Percentiles rank a stretch among this genome's conserved stretches.
Conservation (phyloP, 2,113 vertebrate species). For the Marmota flaviventris region DNA sequence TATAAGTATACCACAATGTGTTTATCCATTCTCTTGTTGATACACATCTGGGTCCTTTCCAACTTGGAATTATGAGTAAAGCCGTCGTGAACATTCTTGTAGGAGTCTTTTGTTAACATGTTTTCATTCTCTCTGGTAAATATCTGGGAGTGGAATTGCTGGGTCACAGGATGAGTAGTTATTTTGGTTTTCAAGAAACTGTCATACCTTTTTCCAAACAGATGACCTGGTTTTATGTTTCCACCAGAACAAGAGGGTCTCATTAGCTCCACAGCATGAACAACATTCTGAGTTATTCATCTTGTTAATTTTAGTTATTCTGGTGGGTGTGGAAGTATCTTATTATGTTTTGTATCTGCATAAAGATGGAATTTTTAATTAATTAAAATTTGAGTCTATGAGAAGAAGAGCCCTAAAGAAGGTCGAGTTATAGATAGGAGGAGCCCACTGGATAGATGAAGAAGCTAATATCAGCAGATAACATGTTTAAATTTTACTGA, state of each 20-base stretch:
- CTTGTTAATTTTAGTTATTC: conserved; percentile 10
- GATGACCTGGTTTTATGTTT: not conserved
- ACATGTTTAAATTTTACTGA: conserved; percentile 26
- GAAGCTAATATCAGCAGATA: conserved; percentile 4
- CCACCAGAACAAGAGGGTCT: not conserved
- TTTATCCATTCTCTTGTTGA: not conserved
- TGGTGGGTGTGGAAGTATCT: not conserved
- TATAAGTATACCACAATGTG: not conserved
- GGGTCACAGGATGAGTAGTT: not conserved
- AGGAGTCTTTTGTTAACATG: not conserved
- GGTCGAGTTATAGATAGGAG: not conserved
- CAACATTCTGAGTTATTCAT: not conserved
- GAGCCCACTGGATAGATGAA: not conserved
- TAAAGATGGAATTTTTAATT: conserved; percentile 2
- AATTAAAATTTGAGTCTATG: not conserved
- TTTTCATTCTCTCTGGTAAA: conserved; percentile 26
- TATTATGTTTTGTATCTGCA: not conserved
- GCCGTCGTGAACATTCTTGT: not conserved
- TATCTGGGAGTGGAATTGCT: not conserved
- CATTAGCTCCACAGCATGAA: not conserved
- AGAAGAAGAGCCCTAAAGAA: conserved; percentile 26
- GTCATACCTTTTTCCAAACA: not conserved
- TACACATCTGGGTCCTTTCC: not conserved
- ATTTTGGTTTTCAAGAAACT: conserved; percentile 25
- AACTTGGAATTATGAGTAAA: not conserved